Evolutionary conservation across 2,113 vertebrate genomes (phyloP), one percentile per base, ranked within the genome.

Genomic region (Diglossa brunneiventris): DNA sequence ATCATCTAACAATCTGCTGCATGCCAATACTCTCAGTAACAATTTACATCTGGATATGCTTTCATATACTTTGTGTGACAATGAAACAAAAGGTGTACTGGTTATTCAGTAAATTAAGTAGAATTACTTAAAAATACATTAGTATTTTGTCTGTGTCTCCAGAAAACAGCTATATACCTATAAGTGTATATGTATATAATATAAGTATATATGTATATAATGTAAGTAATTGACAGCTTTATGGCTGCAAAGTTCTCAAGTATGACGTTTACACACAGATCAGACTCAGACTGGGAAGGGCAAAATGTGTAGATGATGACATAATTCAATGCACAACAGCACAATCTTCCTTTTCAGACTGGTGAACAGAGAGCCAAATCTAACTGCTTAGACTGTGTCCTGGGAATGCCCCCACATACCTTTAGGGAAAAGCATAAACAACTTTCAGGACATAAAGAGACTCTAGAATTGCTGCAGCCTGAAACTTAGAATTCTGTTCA

Each of bases 321-420:
- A 5, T 30, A 64, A 74, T 41, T 46, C 19, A 86, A 4, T 11
- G 31, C 17, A 79, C 31, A 75, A 39, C 15, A 42, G 24, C 7
- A 80, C 15, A 19, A 35, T 19, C 44, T 78, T 66, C 15, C 20
- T 41, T 56, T 90, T 62, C 67, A 53, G 18, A 72, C 13, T 0
- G 0, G 18, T 20, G 9, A 81, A 69, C 28, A 77, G 58, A 88
- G 28, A 5, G 18, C 6, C 28, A 30, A 44, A 69, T 66, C 68
- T 18, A 46, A 21, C 33, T 33, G 55, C 42, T 89, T 28, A 44
- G 24, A 41, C 10, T 39, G 44, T 19, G 42, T 35, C 64, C 46
- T 0, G 0, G 20, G 15, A 89, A 62, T 4, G 11, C 0, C 2
- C 28, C 52, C 27, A 73, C 5, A 61, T 4, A 90, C 27, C 31